These are phyloP conservation scores for Lithophane socia DNA, from an alignment of 2,888 invertebrate genomes.

Conservation along the genomic window DNA sequence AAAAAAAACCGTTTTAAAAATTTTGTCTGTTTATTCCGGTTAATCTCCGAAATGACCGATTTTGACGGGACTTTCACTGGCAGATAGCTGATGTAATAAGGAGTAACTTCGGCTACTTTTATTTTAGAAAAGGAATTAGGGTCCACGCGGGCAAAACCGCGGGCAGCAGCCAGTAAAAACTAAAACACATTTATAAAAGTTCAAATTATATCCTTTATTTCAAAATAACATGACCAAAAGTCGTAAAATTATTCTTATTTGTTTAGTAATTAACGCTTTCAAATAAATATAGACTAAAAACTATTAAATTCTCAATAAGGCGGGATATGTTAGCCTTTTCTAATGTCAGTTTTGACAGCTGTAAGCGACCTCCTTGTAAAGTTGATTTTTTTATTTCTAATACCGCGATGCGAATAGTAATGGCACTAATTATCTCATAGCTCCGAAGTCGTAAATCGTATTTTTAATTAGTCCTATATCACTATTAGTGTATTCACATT, in stretches of 20 bases:
- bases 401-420: conserved; percentile 64
- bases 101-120: no score
- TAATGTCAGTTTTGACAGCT: conserved; percentile 61
- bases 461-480: conserved; percentile 72
- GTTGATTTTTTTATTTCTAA: conserved; percentile 41
- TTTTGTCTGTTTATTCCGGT: no score
- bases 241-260: conserved; percentile 40
- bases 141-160: no score
- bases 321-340: conserved; percentile 37
- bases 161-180: neutral
- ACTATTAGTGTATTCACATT: conserved; percentile 70
- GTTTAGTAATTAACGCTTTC: conserved; percentile 17
- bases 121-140: no score
- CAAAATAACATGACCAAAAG: conserved; percentile 14
- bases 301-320: conserved; percentile 51
- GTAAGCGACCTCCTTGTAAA: conserved; percentile 39
- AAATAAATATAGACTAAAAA: conserved; percentile 40
- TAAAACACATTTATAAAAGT: conserved; percentile 1
- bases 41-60: no score
- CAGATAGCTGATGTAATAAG: no score
- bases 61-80: no score
- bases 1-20: no score
- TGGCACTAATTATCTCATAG: conserved; percentile 71
- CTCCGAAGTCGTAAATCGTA: conserved; percentile 73
- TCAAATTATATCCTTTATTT: conserved; percentile 20